Base-by-base conservation (phyloP, 1,140 invertebrate species). In the Ips typographus region DNA sequence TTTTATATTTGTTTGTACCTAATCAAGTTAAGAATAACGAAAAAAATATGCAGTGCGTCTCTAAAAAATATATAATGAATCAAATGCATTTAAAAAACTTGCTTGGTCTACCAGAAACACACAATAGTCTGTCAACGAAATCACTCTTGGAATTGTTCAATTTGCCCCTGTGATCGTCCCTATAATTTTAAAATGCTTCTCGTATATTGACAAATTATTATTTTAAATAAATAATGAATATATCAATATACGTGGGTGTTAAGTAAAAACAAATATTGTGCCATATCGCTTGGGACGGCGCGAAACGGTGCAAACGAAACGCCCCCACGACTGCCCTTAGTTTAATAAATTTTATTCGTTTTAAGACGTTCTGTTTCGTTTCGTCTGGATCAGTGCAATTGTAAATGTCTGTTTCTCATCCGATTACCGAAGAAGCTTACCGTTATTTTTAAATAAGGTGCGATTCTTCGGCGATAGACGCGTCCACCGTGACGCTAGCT, bases 381-480 rank as follows among this genome's bases (percentile, higher is more conserved):
- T 22, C 22, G 76, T 77, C 74, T 78, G 74, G 75, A 80, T 79
- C 79, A 79, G 79, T 80, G 79, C 79, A 80, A 80, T 22, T 80
- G 77, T 79, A 77, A 77, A 73, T 64, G 70, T 63, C 51, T 55
- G 22, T 71, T 22, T 22, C 22, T 22, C 22, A 22, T 22, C 22
- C 22, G 22, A 0, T 22, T 22, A 22, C 22, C 22, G 22, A 22
- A 22, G 22, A 22, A 22, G 22, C 22, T 22, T 22, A 22, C 22
- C 22, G 22, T 22, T 22, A 22, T 22, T 22, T 22, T 22, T 22
- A 22, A 22, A 22, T 22, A 22, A 22, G 22, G 22, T 22, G 22
- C 22, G 22, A 22, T 22, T 22, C 22, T 22, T 22, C 22, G 22
- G 22, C 22, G 22, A 22, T 22, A 0, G 22, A 22, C 22, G 22